A percentile compares a stretch with the other conserved stretches of the same genome.
Conservation (phyloP, 2,113 vertebrate species). For the Cyanoderma ruficeps region DNA sequence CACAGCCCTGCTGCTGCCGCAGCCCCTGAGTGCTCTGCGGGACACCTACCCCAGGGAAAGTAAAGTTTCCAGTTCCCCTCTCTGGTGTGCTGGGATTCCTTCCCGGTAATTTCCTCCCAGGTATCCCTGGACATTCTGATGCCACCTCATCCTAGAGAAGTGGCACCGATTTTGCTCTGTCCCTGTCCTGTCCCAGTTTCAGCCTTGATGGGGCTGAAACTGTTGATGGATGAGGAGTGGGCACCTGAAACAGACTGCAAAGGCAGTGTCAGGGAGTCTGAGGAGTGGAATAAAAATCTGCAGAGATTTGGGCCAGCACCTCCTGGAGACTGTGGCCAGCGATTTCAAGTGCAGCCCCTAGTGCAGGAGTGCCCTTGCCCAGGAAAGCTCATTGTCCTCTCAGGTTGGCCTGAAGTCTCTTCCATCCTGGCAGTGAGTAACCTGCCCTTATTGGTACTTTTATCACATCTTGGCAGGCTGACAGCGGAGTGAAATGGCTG, state of each 20-base stretch:
- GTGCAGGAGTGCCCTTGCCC: neutral
- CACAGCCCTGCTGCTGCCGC: neutral
- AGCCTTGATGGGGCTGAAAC: neutral
- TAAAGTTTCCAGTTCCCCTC: neutral
- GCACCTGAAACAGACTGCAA: neutral
- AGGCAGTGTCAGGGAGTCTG: neutral
- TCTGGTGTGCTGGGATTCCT: neutral
- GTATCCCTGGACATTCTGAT: fast-evolving
- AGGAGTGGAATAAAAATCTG: neutral
- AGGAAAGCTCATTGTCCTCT: neutral
- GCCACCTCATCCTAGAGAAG: neutral
- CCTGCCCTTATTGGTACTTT: neutral
- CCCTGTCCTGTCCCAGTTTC: fast-evolving
- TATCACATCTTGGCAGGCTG: neutral
- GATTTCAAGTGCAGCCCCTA: neutral
- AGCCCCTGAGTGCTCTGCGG: too few relatives aligned
- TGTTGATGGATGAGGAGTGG: neutral
- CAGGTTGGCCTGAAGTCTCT: neutral
- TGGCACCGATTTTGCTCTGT: neutral
- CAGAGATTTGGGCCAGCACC: neutral
- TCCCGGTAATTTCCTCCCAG: neutral
- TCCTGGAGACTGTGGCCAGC: neutral
- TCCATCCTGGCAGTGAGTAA: neutral
- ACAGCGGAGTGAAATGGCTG: neutral
- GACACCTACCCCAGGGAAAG: fast-evolving